A percentile compares a stretch with the other conserved stretches of the same genome.
These are phyloP conservation scores for Apomyelois bistriatella DNA, from an alignment of 2,888 invertebrate genomes.

Conservation along the genomic window DNA sequence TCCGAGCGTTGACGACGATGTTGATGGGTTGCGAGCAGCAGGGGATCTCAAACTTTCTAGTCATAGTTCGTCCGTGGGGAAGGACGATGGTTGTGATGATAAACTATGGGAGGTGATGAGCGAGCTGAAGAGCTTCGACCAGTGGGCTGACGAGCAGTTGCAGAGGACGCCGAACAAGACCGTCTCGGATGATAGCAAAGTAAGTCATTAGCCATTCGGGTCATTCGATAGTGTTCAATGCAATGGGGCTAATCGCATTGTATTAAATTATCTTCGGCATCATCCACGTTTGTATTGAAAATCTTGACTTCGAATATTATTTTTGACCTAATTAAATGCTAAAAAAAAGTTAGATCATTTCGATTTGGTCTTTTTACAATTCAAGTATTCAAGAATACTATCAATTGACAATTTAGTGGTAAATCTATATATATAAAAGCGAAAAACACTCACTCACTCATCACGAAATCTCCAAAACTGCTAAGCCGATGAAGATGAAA, in stretches of 20 bases:
- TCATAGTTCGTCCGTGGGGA: conserved; percentile 37
- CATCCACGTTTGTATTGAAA: neutral
- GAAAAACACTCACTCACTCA: no score
- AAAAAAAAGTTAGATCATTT: no score
- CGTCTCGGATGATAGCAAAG: conserved; percentile 65
- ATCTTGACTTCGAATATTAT: neutral
- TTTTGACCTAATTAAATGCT: no score
- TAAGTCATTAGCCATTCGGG: conserved; percentile 27
- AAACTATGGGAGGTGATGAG: conserved; percentile 68
- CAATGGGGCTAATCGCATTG: conserved; percentile 8
- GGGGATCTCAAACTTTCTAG: conserved; percentile 44
- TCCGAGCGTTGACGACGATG: conserved; percentile 39
- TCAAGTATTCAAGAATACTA: no score
- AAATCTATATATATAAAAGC: no score
- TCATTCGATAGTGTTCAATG: conserved; percentile 10
- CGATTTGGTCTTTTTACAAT: no score
- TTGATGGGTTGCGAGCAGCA: conserved; percentile 43
- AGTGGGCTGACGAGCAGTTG: conserved; percentile 69
- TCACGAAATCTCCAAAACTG: no score
- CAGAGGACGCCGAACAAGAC: conserved; percentile 45
- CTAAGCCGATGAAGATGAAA: no score
- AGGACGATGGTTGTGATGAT: conserved; percentile 45
- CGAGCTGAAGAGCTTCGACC: conserved; percentile 62
- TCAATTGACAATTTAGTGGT: no score
- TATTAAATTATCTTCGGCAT: neutral